Evolutionary conservation across 2,797 vertebrate species (phyloP).

Genomic region (Gallinago nigripennis): DNA sequence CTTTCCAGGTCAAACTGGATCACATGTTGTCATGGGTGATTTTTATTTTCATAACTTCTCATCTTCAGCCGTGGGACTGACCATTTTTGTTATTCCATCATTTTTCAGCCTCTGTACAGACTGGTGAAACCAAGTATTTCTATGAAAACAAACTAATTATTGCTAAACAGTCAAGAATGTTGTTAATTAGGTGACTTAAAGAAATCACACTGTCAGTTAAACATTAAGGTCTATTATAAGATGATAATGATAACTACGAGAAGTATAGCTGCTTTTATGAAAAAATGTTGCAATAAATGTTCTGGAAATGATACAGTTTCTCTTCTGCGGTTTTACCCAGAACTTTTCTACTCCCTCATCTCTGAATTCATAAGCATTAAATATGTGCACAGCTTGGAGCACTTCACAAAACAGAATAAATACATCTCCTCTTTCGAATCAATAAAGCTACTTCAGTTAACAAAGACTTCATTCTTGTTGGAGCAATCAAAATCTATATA

Average conservation of each 20-base stretch:
- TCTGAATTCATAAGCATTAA: slow-evolving; percentile 25
- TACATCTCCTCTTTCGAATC: neutral
- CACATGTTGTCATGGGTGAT: neutral
- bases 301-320: slow-evolving; percentile 22
- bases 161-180: slow-evolving; percentile 48
- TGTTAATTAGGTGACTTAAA: slow-evolving; percentile 62
- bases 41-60: slow-evolving; percentile 43
- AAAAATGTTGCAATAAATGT: slow-evolving; percentile 34
- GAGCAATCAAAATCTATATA: slow-evolving; percentile 35
- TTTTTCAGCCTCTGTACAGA: slow-evolving; percentile 37
- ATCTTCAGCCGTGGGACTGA: neutral
- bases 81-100: neutral
- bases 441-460: slow-evolving; percentile 40
- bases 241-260: slow-evolving; percentile 8
- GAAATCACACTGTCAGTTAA: neutral
- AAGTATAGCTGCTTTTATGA: slow-evolving; percentile 30
- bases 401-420: slow-evolving; percentile 31
- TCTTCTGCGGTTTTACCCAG: neutral
- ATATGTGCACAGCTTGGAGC: neutral
- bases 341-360: slow-evolving; percentile 16
- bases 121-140: slow-evolving; percentile 36
- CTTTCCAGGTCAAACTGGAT: slow-evolving; percentile 1
- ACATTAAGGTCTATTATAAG: slow-evolving; percentile 38
- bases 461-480: slow-evolving; percentile 34
- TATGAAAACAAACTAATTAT: slow-evolving; percentile 56